phyloP scores from a whole-genome alignment of 1,140 invertebrate genomes.

The Olivierus martensii region DNA sequence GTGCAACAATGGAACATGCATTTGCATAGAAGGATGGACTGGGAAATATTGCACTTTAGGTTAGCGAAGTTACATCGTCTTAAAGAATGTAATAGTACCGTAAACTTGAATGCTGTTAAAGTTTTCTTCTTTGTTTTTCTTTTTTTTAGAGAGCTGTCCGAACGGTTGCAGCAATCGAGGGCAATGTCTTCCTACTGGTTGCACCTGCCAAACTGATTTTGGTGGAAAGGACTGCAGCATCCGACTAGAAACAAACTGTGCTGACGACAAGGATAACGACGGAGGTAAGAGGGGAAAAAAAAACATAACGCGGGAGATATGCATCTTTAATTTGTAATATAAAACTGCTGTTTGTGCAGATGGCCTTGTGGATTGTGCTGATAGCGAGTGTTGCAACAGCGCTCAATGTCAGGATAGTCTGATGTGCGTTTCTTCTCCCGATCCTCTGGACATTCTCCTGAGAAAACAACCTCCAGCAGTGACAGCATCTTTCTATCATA shows the following conservation, averaged over 20 bases:
- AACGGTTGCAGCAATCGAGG: slow-evolving; percentile 73
- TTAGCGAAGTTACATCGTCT: slow-evolving; percentile 19
- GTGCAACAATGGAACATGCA: slow-evolving; percentile 93
- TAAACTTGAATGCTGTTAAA: no score
- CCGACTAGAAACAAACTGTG: slow-evolving; percentile 77
- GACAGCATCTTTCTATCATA: slow-evolving; percentile 93
- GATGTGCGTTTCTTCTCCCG: slow-evolving; percentile 76
- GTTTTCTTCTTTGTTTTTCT: no score
- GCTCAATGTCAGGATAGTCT: slow-evolving; percentile 64
- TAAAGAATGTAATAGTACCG: no score
- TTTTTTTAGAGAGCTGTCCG: slow-evolving; percentile 66
- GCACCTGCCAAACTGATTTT: slow-evolving; percentile 83
- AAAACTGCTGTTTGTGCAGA: slow-evolving; percentile 43
- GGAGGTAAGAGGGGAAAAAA: slow-evolving; percentile 50
- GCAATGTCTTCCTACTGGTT: slow-evolving; percentile 58
- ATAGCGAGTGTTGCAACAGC: slow-evolving; percentile 87
- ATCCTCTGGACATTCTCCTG: slow-evolving; percentile 84
- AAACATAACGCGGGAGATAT: no score
- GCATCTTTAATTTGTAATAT: no score
- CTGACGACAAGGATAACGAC: slow-evolving; percentile 87
- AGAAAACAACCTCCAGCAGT: slow-evolving; percentile 90
- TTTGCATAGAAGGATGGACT: slow-evolving; percentile 94
- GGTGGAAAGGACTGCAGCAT: slow-evolving; percentile 83
- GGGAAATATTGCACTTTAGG: slow-evolving; percentile 84
- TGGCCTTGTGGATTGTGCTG: slow-evolving; percentile 89